These are phyloP conservation scores for Cyanoramphus novaezelandiae DNA, from an alignment of 2,113 vertebrate genomes.

Conservation along the genomic window DNA sequence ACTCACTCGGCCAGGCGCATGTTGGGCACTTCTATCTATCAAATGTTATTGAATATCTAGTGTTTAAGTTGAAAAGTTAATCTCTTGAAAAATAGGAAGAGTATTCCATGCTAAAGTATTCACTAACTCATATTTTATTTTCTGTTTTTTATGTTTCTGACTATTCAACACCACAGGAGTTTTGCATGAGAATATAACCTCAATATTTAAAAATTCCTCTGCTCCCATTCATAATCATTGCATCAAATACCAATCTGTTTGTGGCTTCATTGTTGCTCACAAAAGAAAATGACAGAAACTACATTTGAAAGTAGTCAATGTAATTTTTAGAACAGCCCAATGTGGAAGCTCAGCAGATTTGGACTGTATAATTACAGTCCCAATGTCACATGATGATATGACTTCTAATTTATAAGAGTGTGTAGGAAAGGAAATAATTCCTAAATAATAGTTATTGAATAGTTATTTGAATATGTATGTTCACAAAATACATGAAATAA, in stretches of 20 bases:
- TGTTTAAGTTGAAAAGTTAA: no score
- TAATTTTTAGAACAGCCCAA: neutral
- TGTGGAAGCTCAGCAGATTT: neutral
- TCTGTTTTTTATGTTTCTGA: neutral
- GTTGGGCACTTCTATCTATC: neutral
- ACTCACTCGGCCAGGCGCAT: neutral
- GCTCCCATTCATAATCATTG: neutral
- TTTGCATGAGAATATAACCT: neutral
- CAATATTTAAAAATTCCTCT: neutral
- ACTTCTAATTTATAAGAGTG: neutral
- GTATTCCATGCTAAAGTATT: neutral
- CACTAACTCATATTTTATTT: neutral
- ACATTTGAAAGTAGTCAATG: neutral
- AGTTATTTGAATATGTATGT: neutral
- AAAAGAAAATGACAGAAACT: neutral
- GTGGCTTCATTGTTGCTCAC: neutral
- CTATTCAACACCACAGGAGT: neutral
- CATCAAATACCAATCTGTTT: neutral
- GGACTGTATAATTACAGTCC: neutral
- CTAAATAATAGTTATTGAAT: neutral
- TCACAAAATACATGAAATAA: neutral
- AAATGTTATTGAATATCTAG: no score
- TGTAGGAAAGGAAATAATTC: neutral
- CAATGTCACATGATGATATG: neutral
- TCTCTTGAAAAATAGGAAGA: neutral